Conservation (phyloP, 2,113 vertebrate species). For the Ancistrus triradiatus region DNA sequence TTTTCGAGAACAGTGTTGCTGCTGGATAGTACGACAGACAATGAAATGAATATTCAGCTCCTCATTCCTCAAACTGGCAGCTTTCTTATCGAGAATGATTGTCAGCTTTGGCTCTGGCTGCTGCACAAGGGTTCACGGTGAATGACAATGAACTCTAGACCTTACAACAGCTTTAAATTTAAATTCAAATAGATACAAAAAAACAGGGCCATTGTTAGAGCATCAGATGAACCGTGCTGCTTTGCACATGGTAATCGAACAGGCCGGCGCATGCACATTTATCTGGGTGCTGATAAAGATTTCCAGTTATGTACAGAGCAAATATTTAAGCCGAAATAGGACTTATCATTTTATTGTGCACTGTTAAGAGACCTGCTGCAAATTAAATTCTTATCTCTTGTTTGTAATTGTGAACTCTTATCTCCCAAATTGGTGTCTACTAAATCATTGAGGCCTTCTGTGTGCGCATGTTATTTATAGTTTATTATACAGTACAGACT, state of each 20-base stretch:
- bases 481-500: too few relatives aligned
- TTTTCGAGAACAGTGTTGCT: too few relatives aligned
- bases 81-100: slow-evolving; percentile 20
- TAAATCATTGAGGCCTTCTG: too few relatives aligned
- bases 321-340: background rate
- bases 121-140: background rate
- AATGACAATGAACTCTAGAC: slow-evolving; percentile 4
- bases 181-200: background rate
- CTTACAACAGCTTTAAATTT: background rate
- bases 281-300: background rate
- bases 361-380: background rate
- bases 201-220: background rate
- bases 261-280: background rate
- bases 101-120: slow-evolving; percentile 5
- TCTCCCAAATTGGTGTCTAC: background rate
- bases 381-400: background rate
- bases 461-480: too few relatives aligned
- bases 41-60: slow-evolving; percentile 15
- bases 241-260: background rate
- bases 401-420: background rate
- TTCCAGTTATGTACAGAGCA: background rate
- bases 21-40: too few relatives aligned
- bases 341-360: background rate
- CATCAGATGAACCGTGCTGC: background rate
- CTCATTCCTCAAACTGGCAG: slow-evolving; percentile 14